Evolutionary conservation across 2,797 vertebrate genomes (phyloP).

Genomic region (Ctenosaura bakeri): DNA sequence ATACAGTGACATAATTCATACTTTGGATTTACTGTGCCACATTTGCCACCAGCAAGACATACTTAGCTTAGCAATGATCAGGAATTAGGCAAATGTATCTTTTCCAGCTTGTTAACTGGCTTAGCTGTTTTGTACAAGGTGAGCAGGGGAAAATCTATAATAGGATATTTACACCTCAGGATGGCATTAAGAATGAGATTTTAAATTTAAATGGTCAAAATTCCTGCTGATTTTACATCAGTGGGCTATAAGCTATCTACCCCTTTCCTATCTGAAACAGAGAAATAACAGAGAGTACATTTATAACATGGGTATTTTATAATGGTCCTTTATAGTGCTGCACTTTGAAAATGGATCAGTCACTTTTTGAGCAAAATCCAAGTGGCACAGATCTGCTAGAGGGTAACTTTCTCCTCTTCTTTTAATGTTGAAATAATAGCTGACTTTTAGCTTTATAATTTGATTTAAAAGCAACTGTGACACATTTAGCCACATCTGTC

Average conservation of each 20-base stretch:
- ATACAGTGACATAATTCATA: background rate
- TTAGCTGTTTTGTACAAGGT: fast-evolving
- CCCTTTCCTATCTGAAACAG: slow-evolving; percentile 4
- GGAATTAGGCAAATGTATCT: background rate
- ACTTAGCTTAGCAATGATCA: background rate
- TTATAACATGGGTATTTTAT: slow-evolving; percentile 39
- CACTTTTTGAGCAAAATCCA: slow-evolving; percentile 55
- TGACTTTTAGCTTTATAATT: slow-evolving; percentile 58
- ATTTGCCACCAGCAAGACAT: background rate
- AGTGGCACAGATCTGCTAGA: slow-evolving; percentile 44
- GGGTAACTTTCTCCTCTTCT: slow-evolving; percentile 40
- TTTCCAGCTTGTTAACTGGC: slow-evolving; percentile 31
- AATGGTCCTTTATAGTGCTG: slow-evolving; percentile 33
- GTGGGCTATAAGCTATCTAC: slow-evolving; percentile 33
- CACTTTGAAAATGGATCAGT: slow-evolving; percentile 53
- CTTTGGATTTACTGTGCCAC: background rate
- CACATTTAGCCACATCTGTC: slow-evolving; percentile 39
- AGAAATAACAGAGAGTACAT: slow-evolving; percentile 14
- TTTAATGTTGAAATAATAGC: slow-evolving; percentile 46
- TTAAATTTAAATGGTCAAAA: slow-evolving; percentile 42
- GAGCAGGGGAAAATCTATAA: slow-evolving; percentile 4
- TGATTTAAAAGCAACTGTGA: slow-evolving; percentile 44
- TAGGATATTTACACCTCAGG: background rate
- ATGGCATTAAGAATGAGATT: slow-evolving; percentile 22
- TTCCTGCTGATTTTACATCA: slow-evolving; percentile 1